These are phyloP conservation scores for Ceuthmochares aereus DNA, from an alignment of 2,113 vertebrate species.

Conservation along the genomic window DNA sequence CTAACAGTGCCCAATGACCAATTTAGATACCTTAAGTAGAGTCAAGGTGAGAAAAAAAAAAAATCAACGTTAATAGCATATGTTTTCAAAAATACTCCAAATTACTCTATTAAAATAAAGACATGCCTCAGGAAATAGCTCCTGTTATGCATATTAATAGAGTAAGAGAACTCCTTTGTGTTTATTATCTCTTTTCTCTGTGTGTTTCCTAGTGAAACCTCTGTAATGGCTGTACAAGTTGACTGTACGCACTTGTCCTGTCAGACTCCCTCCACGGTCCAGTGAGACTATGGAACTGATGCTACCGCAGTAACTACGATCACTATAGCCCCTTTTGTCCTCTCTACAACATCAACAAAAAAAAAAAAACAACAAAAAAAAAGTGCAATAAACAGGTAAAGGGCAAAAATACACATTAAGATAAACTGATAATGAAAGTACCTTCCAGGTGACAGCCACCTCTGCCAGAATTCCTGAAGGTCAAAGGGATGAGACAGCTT, in stretches of 20 bases:
- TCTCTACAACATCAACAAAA: too few species aligned
- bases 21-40: background rate
- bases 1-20: too few species aligned
- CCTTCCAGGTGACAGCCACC: background rate
- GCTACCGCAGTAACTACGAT: background rate
- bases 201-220: background rate
- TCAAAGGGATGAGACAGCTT: background rate
- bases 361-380: too few species aligned
- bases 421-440: background rate
- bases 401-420: background rate
- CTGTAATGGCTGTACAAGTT: background rate
- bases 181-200: background rate
- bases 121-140: constrained; percentile 9
- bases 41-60: background rate
- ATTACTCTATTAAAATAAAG: constrained; percentile 13
- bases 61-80: background rate
- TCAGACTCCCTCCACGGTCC: background rate
- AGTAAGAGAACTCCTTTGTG: background rate
- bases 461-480: background rate
- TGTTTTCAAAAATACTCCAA: constrained; percentile 24
- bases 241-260: background rate
- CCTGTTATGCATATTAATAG: constrained; percentile 6
- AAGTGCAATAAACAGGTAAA: background rate
- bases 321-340: background rate
- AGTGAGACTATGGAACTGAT: background rate